phyloP scores from a whole-genome alignment of 2,113 vertebrate species.

The Eretmochelys imbricata region DNA sequence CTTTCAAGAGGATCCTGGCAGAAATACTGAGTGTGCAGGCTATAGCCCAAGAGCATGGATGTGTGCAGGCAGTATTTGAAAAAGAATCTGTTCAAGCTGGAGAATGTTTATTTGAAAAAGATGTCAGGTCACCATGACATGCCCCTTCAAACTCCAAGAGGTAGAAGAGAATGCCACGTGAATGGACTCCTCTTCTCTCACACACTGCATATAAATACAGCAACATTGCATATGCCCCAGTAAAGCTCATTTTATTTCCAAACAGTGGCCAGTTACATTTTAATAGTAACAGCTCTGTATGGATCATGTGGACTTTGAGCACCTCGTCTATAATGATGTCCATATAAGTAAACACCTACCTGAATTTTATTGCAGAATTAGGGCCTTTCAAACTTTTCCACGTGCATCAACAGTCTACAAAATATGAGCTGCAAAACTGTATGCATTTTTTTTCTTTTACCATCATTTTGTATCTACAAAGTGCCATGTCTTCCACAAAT shows the following conservation, averaged over 20 bases:
- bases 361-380: not conserved
- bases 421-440: not conserved
- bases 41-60: not conserved
- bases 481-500: not conserved
- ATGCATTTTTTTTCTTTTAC: not conserved
- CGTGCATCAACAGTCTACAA: not conserved
- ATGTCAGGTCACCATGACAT: not conserved
- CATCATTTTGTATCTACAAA: not conserved
- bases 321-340: not conserved
- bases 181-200: not conserved
- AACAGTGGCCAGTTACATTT: not conserved
- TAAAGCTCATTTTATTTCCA: not conserved
- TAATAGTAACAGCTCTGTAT: not conserved
- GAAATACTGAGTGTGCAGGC: not conserved
- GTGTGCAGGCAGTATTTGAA: not conserved
- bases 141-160: rapidly evolving
- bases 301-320: not conserved
- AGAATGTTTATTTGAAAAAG: not conserved
- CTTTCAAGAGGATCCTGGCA: not conserved
- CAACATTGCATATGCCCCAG: not conserved
- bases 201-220: not conserved
- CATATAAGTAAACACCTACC: not conserved
- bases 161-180: not conserved
- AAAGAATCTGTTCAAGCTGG: not conserved
- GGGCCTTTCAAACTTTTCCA: not conserved